These are phyloP conservation scores for Ligdia adustata DNA, from an alignment of 2,888 invertebrate genomes.

Conservation along the genomic window DNA sequence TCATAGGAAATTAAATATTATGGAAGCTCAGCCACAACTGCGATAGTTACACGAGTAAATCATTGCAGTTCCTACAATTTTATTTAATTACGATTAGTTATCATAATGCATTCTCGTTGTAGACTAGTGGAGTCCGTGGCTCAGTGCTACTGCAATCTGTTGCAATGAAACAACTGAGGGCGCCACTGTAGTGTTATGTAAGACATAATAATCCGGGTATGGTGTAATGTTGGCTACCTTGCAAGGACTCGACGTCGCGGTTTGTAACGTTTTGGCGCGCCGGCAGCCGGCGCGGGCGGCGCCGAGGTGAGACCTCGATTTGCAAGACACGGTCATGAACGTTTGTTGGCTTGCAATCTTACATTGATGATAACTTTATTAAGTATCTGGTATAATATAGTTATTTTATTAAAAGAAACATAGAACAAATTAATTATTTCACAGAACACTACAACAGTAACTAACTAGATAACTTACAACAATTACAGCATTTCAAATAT, in stretches of 20 bases:
- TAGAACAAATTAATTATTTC: too few relatives aligned
- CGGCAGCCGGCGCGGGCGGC: too few relatives aligned
- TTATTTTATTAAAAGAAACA: too few relatives aligned
- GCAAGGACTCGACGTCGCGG: slow-evolving; percentile 20
- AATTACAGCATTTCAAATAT: too few relatives aligned
- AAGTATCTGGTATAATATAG: too few relatives aligned
- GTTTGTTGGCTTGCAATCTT: neutral
- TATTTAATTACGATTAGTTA: neutral
- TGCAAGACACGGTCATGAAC: slow-evolving; percentile 8
- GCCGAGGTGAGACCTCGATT: slow-evolving; percentile 15
- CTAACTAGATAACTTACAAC: too few relatives aligned
- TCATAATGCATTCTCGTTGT: neutral
- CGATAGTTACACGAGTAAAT: slow-evolving; percentile 23
- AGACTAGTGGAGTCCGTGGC: too few relatives aligned
- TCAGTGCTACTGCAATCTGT: slow-evolving; percentile 9
- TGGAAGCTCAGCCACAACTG: too few relatives aligned
- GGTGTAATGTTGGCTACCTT: slow-evolving; percentile 26
- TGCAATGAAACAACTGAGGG: slow-evolving; percentile 10
- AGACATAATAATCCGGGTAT: slow-evolving; percentile 14
- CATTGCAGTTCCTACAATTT: slow-evolving; percentile 4
- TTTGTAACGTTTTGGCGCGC: slow-evolving; percentile 4
- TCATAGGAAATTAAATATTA: neutral
- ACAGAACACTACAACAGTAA: too few relatives aligned
- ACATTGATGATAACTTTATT: too few relatives aligned
- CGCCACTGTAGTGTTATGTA: slow-evolving; percentile 14